Evolutionary conservation across 2,888 invertebrate genomes (phyloP).

Genomic region (Rhogogaster chlorosoma): DNA sequence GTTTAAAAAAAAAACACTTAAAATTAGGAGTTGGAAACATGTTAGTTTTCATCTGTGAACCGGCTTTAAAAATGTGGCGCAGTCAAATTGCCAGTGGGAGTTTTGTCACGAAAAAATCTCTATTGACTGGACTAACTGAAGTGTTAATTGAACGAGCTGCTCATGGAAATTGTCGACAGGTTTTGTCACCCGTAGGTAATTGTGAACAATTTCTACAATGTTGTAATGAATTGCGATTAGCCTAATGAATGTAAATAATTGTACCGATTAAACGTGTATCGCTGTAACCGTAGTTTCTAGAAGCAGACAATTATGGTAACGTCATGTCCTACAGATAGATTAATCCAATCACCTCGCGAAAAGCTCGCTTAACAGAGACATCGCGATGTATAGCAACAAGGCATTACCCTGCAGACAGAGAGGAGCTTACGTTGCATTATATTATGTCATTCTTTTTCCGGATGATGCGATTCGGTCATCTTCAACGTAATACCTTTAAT

Average conservation of each 20-base stretch:
- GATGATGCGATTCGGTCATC: not conserved
- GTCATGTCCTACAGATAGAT: not conserved
- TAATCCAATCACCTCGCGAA: constrained; percentile 11
- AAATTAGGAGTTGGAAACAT: no score
- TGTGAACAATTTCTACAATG: not conserved
- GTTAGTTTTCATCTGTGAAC: no score
- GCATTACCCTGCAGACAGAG: not conserved
- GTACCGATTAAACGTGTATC: not conserved
- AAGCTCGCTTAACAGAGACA: not conserved
- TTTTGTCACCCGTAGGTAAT: not conserved
- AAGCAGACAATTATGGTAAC: not conserved
- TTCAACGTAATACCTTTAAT: not conserved
- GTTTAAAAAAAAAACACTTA: no score
- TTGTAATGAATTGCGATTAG: not conserved
- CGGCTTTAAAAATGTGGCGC: no score
- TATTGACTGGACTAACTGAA: no score
- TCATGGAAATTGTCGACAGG: not conserved
- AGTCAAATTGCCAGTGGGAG: no score
- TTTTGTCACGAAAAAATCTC: no score
- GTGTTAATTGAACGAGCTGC: not conserved
- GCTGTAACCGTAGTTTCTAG: not conserved
- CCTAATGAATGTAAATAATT: not conserved
- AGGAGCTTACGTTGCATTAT: not conserved
- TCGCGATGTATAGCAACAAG: not conserved
- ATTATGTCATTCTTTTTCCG: not conserved